Evolutionary conservation across 2,113 vertebrate genomes (phyloP).

Genomic region (Bungarus multicinctus): DNA sequence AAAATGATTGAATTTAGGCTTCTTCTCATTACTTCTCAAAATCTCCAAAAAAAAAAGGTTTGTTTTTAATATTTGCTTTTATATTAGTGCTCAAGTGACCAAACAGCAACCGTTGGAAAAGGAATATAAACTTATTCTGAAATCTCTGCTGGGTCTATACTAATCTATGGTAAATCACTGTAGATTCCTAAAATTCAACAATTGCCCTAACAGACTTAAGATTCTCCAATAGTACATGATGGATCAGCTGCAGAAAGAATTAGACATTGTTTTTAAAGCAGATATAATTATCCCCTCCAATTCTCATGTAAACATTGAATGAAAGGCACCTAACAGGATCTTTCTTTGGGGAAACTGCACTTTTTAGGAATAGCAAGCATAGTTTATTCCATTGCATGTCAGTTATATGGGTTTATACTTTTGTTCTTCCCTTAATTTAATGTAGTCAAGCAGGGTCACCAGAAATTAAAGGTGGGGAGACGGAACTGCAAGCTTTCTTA

Average conservation of each 20-base stretch:
- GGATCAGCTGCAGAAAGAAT: neutral
- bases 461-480: neutral
- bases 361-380: neutral
- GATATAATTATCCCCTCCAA: neutral
- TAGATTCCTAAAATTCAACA: neutral
- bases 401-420: neutral
- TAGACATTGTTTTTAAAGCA: neutral
- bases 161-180: neutral
- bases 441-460: neutral
- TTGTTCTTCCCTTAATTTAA: neutral
- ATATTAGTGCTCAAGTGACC: neutral
- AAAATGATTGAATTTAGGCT: neutral
- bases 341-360: neutral
- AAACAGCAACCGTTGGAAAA: neutral
- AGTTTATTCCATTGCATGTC: neutral
- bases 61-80: neutral
- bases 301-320: neutral
- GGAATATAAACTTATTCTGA: slow-evolving; percentile 10
- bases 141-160: neutral
- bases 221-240: neutral
- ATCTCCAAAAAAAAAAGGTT: neutral
- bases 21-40: neutral
- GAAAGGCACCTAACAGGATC: neutral
- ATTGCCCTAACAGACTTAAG: neutral
- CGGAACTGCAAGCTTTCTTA: neutral